phyloP scores from a whole-genome alignment of 2,797 vertebrate species.

The Otolemur crassicaudatus region DNA sequence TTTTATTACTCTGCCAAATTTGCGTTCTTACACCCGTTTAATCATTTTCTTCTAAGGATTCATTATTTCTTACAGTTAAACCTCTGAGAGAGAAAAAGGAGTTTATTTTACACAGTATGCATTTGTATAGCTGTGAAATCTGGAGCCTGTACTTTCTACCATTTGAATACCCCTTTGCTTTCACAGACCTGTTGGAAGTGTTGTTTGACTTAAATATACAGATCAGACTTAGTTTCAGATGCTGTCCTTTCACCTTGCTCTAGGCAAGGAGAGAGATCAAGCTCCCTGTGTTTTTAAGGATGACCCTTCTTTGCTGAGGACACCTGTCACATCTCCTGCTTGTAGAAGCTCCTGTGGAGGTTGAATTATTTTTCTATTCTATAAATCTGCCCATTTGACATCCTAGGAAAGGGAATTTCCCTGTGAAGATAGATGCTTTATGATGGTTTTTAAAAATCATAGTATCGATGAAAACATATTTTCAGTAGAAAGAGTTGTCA shows the following conservation, averaged over 20 bases:
- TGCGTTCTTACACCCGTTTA: background rate
- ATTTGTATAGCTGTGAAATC: conserved; percentile 42
- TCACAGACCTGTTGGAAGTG: conserved; percentile 73
- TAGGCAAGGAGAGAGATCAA: conserved; percentile 81
- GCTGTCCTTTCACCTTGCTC: conserved; percentile 75
- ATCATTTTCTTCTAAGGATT: conserved; percentile 5
- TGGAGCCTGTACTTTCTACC: background rate
- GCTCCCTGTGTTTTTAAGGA: conserved; percentile 57
- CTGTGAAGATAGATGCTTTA: background rate
- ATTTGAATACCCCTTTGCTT: conserved; percentile 49
- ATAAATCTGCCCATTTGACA: conserved; percentile 54
- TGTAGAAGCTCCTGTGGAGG: conserved; percentile 41
- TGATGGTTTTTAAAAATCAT: background rate
- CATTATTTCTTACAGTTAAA: conserved; percentile 34
- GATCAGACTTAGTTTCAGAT: conserved; percentile 77
- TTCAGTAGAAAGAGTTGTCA: background rate
- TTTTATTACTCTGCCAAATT: conserved; percentile 43
- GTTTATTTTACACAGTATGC: conserved; percentile 15
- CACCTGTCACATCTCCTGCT: conserved; percentile 43
- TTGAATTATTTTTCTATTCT: conserved; percentile 45
- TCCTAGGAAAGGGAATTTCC: background rate
- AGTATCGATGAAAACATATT: background rate
- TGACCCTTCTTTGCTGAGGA: conserved; percentile 67
- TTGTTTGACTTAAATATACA: conserved; percentile 77
- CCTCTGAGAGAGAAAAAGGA: background rate